These are phyloP conservation scores for Brachyptera risi DNA, from an alignment of 2,888 invertebrate species.

Conservation along the genomic window DNA sequence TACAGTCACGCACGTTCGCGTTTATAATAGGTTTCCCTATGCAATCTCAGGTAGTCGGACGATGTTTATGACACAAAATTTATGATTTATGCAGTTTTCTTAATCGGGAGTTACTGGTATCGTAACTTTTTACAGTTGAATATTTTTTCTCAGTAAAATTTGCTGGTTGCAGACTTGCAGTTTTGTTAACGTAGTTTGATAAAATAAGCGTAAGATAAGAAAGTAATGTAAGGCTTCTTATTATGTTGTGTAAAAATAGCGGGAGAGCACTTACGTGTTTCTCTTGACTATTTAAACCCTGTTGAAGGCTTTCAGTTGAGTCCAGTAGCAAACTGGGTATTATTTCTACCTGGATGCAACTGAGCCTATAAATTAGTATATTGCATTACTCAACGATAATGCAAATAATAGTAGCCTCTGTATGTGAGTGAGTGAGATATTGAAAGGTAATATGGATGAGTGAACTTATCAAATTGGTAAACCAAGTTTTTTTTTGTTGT, in stretches of 20 bases:
- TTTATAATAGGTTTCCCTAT: constrained; percentile 31
- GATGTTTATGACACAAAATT: constrained; percentile 29
- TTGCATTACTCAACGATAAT: constrained; percentile 21
- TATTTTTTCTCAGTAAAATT: constrained; percentile 28
- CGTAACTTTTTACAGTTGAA: constrained; percentile 28
- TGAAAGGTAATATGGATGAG: constrained; percentile 3
- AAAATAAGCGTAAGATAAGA: neutral
- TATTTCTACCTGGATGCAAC: neutral
- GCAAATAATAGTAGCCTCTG: constrained; percentile 14
- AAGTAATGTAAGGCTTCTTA: neutral
- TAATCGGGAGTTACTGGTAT: constrained; percentile 22
- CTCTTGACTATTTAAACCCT: no score
- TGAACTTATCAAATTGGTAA: constrained; percentile 1
- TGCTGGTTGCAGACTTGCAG: constrained; percentile 28
- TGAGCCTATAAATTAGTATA: neutral
- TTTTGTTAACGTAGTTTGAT: constrained; percentile 26
- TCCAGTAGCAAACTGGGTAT: neutral
- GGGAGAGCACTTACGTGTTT: no score
- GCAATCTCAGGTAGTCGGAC: constrained; percentile 33
- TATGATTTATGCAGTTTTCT: constrained; percentile 29
- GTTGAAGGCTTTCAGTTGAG: no score
- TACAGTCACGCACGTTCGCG: constrained; percentile 29
- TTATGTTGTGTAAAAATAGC: neutral
- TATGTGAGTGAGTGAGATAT: neutral
- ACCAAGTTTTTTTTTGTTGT: constrained; percentile 24